Evolutionary conservation across 2,888 invertebrate genomes (phyloP).

Genomic region (Leptinotarsa tumamoca): DNA sequence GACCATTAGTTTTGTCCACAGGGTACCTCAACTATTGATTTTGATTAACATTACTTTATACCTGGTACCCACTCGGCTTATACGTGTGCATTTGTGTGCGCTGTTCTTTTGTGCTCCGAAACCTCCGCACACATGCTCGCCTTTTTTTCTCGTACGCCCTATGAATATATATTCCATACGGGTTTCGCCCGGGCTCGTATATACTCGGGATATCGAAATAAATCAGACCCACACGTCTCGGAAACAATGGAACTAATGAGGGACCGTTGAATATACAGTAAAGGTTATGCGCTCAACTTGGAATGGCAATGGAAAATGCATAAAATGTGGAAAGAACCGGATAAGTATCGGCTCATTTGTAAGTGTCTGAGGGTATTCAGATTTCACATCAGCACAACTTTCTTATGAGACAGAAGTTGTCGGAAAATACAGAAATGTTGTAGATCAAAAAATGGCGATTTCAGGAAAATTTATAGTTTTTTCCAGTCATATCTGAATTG

Average conservation of each 20-base stretch:
- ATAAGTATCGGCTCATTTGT: constrained; percentile 42
- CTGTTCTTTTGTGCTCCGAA: constrained; percentile 32
- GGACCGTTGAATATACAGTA: constrained; percentile 33
- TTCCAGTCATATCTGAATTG: neutral
- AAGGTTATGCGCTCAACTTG: constrained; percentile 32
- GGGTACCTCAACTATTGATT: neutral
- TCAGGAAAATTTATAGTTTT: too few species aligned
- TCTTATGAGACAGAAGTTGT: constrained; percentile 5
- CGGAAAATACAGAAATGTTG: neutral
- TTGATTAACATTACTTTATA: constrained; percentile 6
- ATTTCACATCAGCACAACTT: constrained; percentile 33
- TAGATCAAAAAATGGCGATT: neutral
- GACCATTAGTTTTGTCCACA: neutral
- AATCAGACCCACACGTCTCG: constrained; percentile 49
- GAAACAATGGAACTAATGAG: constrained; percentile 50
- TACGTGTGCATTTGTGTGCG: constrained; percentile 27
- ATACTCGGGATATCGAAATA: constrained; percentile 38
- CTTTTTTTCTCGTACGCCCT: constrained; percentile 36
- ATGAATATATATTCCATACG: constrained; percentile 43
- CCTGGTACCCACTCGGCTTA: constrained; percentile 8
- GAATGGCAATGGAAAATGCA: constrained; percentile 39
- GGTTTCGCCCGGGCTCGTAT: constrained; percentile 33
- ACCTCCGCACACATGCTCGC: constrained; percentile 31
- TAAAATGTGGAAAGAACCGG: constrained; percentile 28
- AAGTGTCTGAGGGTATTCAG: constrained; percentile 32